Conservation (phyloP, 2,797 vertebrate genomes). For the Catamblyrhynchus diadema region DNA sequence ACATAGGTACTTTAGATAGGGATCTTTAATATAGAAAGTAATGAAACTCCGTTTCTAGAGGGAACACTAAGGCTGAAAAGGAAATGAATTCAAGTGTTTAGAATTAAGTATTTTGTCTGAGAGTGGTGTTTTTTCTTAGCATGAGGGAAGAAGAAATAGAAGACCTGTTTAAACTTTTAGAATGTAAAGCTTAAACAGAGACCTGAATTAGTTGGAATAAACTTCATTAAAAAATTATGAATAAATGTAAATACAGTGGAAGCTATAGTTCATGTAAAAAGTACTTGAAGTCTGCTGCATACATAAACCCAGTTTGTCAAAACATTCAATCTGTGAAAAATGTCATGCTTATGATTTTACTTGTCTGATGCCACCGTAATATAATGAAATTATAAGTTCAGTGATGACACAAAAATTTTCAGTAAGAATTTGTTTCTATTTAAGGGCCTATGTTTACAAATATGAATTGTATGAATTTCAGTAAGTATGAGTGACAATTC, state of each 20-base stretch:
- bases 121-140: neutral
- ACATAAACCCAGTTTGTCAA: neutral
- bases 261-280: neutral
- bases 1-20: neutral
- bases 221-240: neutral
- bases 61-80: neutral
- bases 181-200: neutral
- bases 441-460: neutral
- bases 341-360: neutral
- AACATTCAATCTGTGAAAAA: neutral
- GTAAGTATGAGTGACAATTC: neutral
- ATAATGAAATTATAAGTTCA: neutral
- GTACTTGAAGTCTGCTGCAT: neutral
- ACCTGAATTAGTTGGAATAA: neutral
- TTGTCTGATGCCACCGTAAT: neutral
- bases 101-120: neutral
- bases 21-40: conserved; percentile 29
- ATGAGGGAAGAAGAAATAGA: neutral
- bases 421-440: neutral
- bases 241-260: neutral
- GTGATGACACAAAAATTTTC: neutral
- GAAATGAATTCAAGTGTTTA: neutral
- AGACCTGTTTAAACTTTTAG: neutral
- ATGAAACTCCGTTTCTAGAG: neutral
- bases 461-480: neutral